Evolutionary conservation across 2,888 invertebrate species (phyloP), one percentile per base, ranked within the genome.

Genomic region (Rhogogaster chlorosoma): DNA sequence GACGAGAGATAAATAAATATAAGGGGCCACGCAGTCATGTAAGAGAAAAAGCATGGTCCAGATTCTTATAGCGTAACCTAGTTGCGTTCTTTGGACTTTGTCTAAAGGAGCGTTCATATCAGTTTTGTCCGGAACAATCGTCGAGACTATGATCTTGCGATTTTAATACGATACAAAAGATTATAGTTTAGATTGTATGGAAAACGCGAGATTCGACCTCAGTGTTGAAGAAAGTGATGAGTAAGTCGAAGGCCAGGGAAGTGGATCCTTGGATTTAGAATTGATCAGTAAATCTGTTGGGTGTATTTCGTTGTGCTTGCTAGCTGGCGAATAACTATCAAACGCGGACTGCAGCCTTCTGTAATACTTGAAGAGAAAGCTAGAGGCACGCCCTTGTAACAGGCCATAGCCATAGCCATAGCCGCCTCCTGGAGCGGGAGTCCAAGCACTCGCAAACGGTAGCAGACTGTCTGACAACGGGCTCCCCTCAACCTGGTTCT

Each of bases 361-460:
- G 83, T 83, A 83, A 83, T 83, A 83, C 36, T 83, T 83, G 83
- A 70, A 83, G 83, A 83, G 83, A 83, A 83, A 83, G 83, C 83
- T 83, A 83, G 83, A 67, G 83, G 83, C 83, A 83, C 83, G 83
- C 83, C 83, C 83, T 83, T 83, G 67, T 83, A 67, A 64, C 45
- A 67, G 83, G 83, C 83, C 36, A 80, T 49, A 38, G 32, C 57
- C 22, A 45, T 29, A 70, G 83, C 83, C 36, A 80, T 49, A 38
- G 32, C 57, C 22, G 67, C 42, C 64, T 83, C 83, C 67, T 67
- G 83, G 64, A 45, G 67, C 67, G 29, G 83, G 61, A 67, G 67
- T 45, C 45, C 42, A 49, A 67, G 70, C 83, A 70, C 42, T 83
- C 83, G 49, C 67, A 83, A 83, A 83, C 83, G 83, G 83, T 83